These are phyloP conservation scores for Urocitellus parryii DNA, from an alignment of 2,113 vertebrate species.

Conservation along the genomic window DNA sequence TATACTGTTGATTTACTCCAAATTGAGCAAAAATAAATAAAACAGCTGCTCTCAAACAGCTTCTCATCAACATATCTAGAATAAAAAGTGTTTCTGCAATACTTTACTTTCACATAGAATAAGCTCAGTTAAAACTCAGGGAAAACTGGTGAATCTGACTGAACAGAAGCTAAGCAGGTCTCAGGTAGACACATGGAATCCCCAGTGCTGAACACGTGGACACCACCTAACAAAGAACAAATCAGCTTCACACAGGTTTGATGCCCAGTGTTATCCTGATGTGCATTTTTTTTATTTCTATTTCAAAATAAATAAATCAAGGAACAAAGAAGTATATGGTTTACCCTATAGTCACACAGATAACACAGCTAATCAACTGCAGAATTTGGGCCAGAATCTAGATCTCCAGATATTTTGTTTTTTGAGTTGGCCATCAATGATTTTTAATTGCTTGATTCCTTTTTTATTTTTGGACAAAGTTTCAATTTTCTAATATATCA, in stretches of 20 bases:
- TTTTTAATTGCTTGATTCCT: background rate
- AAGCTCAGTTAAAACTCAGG: background rate
- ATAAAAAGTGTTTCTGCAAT: background rate
- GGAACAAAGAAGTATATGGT: background rate
- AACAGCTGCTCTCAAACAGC: background rate
- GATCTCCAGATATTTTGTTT: background rate
- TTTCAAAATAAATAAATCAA: slow-evolving; percentile 30
- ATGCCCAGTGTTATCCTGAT: background rate
- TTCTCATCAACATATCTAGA: slow-evolving; percentile 2
- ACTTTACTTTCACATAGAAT: background rate
- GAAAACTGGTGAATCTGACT: background rate
- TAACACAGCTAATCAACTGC: background rate
- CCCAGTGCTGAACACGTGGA: background rate
- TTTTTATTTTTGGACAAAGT: background rate
- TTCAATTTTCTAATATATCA: slow-evolving; percentile 16
- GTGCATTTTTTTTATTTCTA: background rate
- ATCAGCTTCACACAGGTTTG: background rate
- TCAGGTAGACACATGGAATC: background rate
- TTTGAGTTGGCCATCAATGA: background rate
- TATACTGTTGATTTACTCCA: slow-evolving; percentile 41
- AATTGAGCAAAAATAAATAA: slow-evolving; percentile 71
- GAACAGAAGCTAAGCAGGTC: background rate
- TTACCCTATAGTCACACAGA: background rate
- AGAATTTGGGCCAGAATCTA: background rate
- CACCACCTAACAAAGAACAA: background rate